A percentile compares a stretch with the other conserved stretches of the same genome.
Conservation (phyloP, 2,797 vertebrate genomes). For the Peromyscus aztecus region DNA sequence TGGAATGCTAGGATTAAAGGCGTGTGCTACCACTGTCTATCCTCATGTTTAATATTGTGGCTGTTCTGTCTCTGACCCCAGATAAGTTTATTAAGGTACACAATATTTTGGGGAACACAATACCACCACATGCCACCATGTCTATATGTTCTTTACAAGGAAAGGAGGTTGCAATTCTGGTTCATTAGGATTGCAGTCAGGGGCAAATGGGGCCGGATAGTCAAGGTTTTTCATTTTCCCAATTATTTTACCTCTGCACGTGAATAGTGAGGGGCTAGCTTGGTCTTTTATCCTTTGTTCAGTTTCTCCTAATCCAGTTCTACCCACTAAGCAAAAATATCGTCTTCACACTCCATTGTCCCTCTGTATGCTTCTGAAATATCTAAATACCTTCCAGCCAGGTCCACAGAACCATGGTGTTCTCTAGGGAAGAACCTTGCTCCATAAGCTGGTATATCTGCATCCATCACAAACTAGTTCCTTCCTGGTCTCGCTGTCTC, state of each 20-base stretch:
- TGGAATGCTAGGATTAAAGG: no score
- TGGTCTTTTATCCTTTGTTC: background rate
- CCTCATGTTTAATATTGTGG: no score
- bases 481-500: background rate
- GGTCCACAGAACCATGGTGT: background rate
- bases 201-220: background rate
- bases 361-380: background rate
- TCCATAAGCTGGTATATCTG: background rate
- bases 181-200: background rate
- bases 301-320: background rate
- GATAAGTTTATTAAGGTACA: no score
- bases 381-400: background rate
- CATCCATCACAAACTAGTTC: background rate
- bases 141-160: background rate
- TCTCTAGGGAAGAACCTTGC: background rate
- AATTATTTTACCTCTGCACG: background rate
- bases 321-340: background rate
- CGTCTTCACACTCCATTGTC: background rate
- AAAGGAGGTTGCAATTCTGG: background rate
- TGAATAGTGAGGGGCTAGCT: background rate
- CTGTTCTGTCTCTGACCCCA: no score
- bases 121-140: background rate
- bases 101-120: no score
- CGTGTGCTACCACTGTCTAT: no score
- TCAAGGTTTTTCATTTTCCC: background rate